A percentile compares a stretch with the other conserved stretches of the same genome.
Evolutionary conservation across 2,888 invertebrate genomes (phyloP).

Genomic region (Homarus gammarus): DNA sequence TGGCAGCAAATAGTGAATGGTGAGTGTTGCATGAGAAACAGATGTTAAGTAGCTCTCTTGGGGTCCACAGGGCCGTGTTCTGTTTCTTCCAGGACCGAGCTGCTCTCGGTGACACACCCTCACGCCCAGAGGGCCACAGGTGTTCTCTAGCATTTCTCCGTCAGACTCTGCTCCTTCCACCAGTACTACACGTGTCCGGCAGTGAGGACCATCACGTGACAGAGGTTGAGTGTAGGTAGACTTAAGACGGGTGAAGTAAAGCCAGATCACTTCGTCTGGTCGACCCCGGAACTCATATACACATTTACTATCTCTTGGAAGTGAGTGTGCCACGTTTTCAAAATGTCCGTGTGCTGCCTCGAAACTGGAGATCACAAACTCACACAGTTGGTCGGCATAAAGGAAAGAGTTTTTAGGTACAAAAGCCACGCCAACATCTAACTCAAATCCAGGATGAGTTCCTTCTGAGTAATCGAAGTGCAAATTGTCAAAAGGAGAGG

Average conservation of each 20-base stretch:
- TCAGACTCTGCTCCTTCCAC: constrained; percentile 65
- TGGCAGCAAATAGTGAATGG: constrained; percentile 72
- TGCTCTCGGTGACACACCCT: constrained; percentile 74
- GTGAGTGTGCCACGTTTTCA: constrained; percentile 87
- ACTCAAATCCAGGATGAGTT: constrained; percentile 86
- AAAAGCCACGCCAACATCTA: constrained; percentile 86
- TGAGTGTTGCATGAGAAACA: constrained; percentile 67
- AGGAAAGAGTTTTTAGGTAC: constrained; percentile 72
- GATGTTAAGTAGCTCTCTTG: constrained; percentile 73
- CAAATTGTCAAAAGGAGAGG: constrained; percentile 87
- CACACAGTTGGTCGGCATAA: constrained; percentile 73
- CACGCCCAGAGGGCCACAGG: constrained; percentile 70
- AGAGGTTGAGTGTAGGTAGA: constrained; percentile 68
- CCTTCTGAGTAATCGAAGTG: constrained; percentile 83
- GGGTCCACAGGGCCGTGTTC: constrained; percentile 71
- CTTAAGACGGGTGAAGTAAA: constrained; percentile 86
- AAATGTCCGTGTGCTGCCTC: constrained; percentile 87
- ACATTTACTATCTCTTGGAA: constrained; percentile 90
- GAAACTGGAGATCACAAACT: constrained; percentile 81
- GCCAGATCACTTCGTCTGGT: constrained; percentile 88
- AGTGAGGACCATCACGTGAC: constrained; percentile 65
- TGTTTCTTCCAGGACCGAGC: constrained; percentile 72
- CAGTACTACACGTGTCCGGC: constrained; percentile 63
- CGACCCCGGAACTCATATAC: constrained; percentile 82
- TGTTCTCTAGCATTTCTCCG: constrained; percentile 66